Evolutionary conservation across 1,140 invertebrate species (phyloP).

Genomic region (Lordiphosa stackelbergi): DNA sequence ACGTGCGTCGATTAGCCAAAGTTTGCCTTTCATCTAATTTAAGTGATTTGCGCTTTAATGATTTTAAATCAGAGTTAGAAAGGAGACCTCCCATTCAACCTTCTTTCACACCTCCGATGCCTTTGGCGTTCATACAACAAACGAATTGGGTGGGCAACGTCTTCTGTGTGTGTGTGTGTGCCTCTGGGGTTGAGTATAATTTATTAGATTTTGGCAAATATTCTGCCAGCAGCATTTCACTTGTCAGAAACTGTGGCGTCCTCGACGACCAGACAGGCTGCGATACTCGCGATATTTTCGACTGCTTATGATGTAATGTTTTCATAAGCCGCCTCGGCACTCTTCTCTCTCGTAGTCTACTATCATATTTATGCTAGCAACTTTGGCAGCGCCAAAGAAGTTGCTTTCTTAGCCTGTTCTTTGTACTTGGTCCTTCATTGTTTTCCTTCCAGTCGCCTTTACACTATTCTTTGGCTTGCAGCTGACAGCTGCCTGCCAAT

Average conservation of each 20-base stretch:
- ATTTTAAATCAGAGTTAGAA: constrained; percentile 12
- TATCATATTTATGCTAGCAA: constrained; percentile 45
- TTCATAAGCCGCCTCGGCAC: constrained; percentile 45
- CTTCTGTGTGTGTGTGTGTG: constrained; percentile 7
- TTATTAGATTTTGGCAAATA: constrained; percentile 71
- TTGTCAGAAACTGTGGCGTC: constrained; percentile 58
- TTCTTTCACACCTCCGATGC: constrained; percentile 15
- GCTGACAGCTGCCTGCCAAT: constrained; percentile 72
- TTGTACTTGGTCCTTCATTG: constrained; percentile 46
- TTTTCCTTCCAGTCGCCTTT: constrained; percentile 44
- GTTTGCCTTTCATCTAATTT: constrained; percentile 35
- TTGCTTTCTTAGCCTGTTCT: constrained; percentile 37
- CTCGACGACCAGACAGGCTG: constrained; percentile 16
- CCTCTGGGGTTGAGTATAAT: constrained; percentile 50
- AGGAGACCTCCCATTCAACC: background rate
- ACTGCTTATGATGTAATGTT: constrained; percentile 71
- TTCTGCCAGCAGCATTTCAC: constrained; percentile 62
- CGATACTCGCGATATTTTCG: constrained; percentile 36
- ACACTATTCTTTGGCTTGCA: constrained; percentile 41
- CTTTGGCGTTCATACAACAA: constrained; percentile 7
- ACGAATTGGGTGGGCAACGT: constrained; percentile 2
- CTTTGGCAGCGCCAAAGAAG: constrained; percentile 38
- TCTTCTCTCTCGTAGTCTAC: background rate
- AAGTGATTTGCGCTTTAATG: constrained; percentile 35
- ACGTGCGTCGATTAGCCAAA: constrained; percentile 18